Evolutionary conservation across 2,888 invertebrate genomes (phyloP).

Genomic region (Dynastes hyllus): DNA sequence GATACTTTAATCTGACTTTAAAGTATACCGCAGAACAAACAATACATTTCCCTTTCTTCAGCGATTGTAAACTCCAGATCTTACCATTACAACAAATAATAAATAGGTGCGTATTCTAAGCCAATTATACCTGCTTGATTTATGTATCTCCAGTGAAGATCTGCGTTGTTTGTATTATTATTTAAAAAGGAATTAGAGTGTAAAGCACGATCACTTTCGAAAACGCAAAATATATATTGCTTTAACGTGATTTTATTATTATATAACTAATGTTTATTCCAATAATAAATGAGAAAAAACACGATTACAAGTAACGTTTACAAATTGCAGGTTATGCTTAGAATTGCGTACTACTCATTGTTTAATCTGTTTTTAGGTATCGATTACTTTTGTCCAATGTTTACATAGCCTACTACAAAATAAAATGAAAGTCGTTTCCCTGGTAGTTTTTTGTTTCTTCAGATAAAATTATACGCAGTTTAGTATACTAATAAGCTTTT

Average conservation of each 20-base stretch:
- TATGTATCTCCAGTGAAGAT: background rate
- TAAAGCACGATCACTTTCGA: conserved; percentile 36
- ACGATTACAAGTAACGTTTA: background rate
- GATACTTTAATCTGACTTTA: too few relatives aligned
- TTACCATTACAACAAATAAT: background rate
- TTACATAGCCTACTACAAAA: background rate
- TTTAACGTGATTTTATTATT: conserved; percentile 15
- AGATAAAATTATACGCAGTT: background rate
- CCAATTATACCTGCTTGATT: background rate
- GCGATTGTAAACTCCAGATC: background rate
- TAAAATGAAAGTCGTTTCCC: background rate
- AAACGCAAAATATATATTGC: conserved; percentile 19
- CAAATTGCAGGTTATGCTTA: background rate
- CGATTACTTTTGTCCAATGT: background rate
- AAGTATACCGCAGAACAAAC: background rate
- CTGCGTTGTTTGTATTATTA: conserved; percentile 10
- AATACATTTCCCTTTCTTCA: background rate
- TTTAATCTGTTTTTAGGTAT: background rate
- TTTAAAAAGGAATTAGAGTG: conserved; percentile 30
- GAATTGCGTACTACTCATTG: background rate
- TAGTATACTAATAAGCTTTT: too few relatives aligned
- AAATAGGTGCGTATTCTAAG: background rate
- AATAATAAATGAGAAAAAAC: conserved; percentile 2
- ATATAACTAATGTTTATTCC: conserved; percentile 9
- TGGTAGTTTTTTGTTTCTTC: background rate